Conservation (phyloP, 2,113 vertebrate species). For the Acinonyx jubatus region DNA sequence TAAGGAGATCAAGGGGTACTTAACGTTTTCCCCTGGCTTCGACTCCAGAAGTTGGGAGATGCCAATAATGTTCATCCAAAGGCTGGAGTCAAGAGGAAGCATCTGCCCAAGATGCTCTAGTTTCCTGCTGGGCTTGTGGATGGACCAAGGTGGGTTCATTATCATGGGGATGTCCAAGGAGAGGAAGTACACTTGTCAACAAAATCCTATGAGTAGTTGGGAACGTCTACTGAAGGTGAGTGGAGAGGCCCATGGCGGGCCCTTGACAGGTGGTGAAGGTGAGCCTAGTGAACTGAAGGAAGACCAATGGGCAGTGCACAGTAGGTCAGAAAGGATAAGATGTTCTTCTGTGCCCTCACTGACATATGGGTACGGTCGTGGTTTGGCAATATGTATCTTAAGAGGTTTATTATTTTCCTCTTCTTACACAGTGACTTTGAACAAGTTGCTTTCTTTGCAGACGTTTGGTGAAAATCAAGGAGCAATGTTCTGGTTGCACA, state of each 20-base stretch:
- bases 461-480: neutral
- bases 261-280: neutral
- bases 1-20: neutral
- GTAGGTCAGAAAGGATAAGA: neutral
- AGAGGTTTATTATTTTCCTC: neutral
- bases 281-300: neutral
- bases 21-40: neutral
- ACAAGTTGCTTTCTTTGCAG: neutral
- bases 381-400: neutral
- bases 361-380: neutral
- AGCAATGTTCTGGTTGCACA: neutral
- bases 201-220: neutral
- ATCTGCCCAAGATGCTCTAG: neutral
- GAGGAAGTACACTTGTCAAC: neutral
- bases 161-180: neutral
- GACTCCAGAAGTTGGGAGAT: neutral
- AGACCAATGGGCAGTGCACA: neutral
- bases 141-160: neutral
- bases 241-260: neutral
- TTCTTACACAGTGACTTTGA: neutral
- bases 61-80: neutral
- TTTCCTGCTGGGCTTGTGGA: neutral
- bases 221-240: neutral
- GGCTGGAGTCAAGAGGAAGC: neutral
- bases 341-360: neutral